phyloP scores from a whole-genome alignment of 2,888 invertebrate genomes.

The Drosophila paracracens region DNA sequence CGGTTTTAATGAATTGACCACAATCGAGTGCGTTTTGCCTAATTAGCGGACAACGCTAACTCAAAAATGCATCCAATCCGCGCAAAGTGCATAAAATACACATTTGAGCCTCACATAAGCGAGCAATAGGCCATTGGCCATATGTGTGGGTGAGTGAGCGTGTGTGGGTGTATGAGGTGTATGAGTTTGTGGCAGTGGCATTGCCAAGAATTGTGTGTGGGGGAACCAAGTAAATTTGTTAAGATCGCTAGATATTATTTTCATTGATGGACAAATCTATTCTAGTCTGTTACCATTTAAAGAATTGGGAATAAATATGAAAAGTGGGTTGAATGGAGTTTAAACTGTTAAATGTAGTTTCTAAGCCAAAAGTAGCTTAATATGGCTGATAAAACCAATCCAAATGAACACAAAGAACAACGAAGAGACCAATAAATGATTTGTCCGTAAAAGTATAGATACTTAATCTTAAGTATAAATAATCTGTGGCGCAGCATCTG shows the following conservation, averaged over 20 bases:
- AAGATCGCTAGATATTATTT: neutral
- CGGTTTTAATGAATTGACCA: conserved; percentile 79
- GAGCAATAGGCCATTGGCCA: conserved; percentile 30
- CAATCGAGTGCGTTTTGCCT: conserved; percentile 81
- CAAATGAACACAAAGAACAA: neutral
- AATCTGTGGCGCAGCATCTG: neutral
- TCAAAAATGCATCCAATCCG: conserved; percentile 42
- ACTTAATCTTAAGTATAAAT: neutral
- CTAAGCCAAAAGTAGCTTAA: neutral
- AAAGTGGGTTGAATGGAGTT: neutral
- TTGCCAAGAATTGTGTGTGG: neutral
- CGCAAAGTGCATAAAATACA: conserved; percentile 71
- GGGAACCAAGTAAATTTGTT: neutral
- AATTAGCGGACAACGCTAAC: conserved; percentile 66
- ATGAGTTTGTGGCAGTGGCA: conserved; percentile 15
- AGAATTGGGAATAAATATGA: neutral
- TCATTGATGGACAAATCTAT: neutral
- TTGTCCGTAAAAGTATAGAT: neutral
- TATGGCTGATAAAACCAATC: neutral
- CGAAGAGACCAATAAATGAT: neutral
- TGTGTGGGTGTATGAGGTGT: conserved; percentile 5
- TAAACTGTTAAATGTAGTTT: neutral
- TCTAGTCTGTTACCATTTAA: neutral
- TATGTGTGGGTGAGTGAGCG: neutral
- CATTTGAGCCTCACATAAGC: conserved; percentile 46